Evolutionary conservation across 2,888 invertebrate genomes (phyloP).

Genomic region (Microctonus hyperodae): DNA sequence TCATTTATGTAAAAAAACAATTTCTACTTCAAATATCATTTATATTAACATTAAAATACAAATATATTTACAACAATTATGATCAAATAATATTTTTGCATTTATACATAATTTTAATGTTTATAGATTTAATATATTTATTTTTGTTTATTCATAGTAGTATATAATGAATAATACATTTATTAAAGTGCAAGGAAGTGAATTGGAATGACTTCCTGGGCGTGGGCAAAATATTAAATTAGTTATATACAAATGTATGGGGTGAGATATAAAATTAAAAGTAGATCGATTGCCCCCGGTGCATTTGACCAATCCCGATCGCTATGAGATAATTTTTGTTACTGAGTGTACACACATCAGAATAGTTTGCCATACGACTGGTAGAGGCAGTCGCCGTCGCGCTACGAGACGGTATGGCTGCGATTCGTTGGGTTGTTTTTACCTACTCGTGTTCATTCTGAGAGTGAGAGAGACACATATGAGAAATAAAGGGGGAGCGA

Average conservation of each 20-base stretch:
- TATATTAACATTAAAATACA: conserved; percentile 42
- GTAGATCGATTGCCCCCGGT: conserved; percentile 22
- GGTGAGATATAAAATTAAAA: conserved; percentile 18
- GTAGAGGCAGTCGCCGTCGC: conserved; percentile 57
- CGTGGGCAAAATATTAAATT: conserved; percentile 9
- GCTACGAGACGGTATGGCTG: conserved; percentile 58
- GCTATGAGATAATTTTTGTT: conserved; percentile 40
- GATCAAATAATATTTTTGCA: too few species aligned
- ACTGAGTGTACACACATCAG: conserved; percentile 44
- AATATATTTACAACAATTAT: too few species aligned
- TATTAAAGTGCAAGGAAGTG: neutral
- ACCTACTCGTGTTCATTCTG: conserved; percentile 39
- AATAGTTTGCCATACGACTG: conserved; percentile 53
- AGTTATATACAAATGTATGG: neutral
- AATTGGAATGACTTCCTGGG: conserved; percentile 7
- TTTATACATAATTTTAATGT: too few species aligned
- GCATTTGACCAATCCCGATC: conserved; percentile 16
- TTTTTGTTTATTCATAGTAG: too few species aligned
- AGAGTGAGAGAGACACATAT: too few species aligned
- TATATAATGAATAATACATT: too few species aligned
- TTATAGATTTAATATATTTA: neutral
- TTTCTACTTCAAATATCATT: too few species aligned
- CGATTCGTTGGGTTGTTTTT: conserved; percentile 48
- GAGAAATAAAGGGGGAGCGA: too few species aligned
- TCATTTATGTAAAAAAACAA: too few species aligned